phyloP scores from a whole-genome alignment of 2,888 invertebrate species.

The Amitus sp. region DNA sequence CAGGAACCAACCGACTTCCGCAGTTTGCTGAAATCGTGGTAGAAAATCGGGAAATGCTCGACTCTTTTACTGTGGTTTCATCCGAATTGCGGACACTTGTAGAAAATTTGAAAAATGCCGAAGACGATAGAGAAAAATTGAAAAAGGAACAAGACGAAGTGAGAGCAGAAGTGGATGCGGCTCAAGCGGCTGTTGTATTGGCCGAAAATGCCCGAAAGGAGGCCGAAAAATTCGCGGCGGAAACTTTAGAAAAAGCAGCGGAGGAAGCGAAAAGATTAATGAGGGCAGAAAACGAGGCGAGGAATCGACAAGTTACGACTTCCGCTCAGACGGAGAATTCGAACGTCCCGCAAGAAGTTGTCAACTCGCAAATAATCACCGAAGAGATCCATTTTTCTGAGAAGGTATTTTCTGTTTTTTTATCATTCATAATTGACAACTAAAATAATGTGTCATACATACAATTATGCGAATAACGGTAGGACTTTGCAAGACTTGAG shows the following conservation, averaged over 20 bases:
- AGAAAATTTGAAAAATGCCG: slow-evolving; percentile 69
- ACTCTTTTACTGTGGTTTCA: slow-evolving; percentile 72
- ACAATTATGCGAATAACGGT: too few relatives aligned
- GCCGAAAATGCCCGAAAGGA: slow-evolving; percentile 65
- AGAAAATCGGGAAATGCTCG: slow-evolving; percentile 75
- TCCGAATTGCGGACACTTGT: slow-evolving; percentile 72
- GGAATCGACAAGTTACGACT: slow-evolving; percentile 36
- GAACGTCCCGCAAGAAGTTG: slow-evolving; percentile 47
- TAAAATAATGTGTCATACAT: too few relatives aligned
- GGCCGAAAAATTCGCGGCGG: slow-evolving; percentile 64
- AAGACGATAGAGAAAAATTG: slow-evolving; percentile 66
- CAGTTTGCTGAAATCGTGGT: slow-evolving; percentile 69
- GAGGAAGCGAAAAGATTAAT: slow-evolving; percentile 53
- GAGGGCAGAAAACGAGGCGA: slow-evolving; percentile 45
- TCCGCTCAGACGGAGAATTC: slow-evolving; percentile 50
- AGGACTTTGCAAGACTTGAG: too few relatives aligned
- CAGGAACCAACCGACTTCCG: slow-evolving; percentile 64
- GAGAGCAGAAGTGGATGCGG: slow-evolving; percentile 66
- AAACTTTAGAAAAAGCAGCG: slow-evolving; percentile 56
- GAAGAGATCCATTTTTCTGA: slow-evolving; percentile 56
- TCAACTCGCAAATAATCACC: slow-evolving; percentile 52
- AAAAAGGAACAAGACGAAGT: slow-evolving; percentile 67
- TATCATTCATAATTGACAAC: too few relatives aligned
- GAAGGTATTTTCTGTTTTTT: slow-evolving; percentile 47
- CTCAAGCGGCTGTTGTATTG: slow-evolving; percentile 63